A percentile compares a stretch with the other conserved stretches of the same genome.
phyloP scores from a whole-genome alignment of 2,113 vertebrate genomes.

The Oriolus oriolus region DNA sequence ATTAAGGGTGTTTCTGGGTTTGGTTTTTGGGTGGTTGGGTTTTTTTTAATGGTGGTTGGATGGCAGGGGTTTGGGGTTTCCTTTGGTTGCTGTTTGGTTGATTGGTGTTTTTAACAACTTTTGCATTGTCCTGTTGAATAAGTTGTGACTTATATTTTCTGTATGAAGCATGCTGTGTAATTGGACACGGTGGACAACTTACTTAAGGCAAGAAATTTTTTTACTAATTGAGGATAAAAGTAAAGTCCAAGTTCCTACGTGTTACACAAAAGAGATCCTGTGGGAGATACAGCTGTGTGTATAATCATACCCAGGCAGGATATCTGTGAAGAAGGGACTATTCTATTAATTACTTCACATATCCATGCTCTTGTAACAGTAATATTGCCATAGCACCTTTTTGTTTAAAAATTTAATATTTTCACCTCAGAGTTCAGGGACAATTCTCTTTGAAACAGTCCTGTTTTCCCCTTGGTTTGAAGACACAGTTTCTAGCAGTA shows the following conservation, averaged over 20 bases:
- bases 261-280: background rate
- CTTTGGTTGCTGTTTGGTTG: background rate
- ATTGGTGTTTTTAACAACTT: background rate
- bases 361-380: background rate
- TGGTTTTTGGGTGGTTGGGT: background rate
- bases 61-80: background rate
- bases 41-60: background rate
- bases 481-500: background rate
- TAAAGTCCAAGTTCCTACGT: background rate
- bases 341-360: background rate
- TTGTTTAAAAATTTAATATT: background rate
- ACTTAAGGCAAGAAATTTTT: background rate
- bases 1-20: background rate
- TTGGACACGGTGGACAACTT: background rate
- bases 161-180: background rate
- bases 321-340: background rate
- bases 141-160: background rate
- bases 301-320: background rate
- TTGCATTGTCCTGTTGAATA: background rate
- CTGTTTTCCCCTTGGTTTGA: background rate
- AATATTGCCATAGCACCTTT: background rate
- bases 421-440: background rate
- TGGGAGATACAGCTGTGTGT: background rate
- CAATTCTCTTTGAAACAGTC: background rate
- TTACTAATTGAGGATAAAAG: background rate